phyloP scores from a whole-genome alignment of 2,113 vertebrate genomes.

The Suricata suricatta region DNA sequence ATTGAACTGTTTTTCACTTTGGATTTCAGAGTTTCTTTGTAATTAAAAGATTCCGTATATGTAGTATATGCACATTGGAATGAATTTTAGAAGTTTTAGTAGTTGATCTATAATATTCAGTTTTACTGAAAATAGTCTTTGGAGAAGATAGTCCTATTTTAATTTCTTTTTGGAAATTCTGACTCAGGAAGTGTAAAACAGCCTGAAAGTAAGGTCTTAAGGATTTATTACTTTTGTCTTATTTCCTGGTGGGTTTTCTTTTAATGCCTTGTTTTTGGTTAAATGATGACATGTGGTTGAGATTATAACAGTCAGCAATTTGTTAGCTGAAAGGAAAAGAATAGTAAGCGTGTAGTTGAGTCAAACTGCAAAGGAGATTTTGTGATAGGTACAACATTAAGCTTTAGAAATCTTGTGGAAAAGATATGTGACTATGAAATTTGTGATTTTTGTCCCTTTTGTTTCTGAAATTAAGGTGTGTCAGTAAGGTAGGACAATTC shows the following conservation, averaged over 20 bases:
- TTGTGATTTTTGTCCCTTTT: background rate
- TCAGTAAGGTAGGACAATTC: background rate
- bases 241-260: constrained; percentile 66
- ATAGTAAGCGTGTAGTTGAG: background rate
- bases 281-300: constrained; percentile 52
- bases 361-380: background rate
- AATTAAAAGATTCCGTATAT: background rate
- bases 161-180: constrained; percentile 59
- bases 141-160: constrained; percentile 36
- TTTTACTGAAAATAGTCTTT: constrained; percentile 48
- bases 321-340: constrained; percentile 51
- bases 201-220: constrained; percentile 39
- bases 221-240: constrained; percentile 49
- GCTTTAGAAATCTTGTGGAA: constrained; percentile 1
- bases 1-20: background rate
- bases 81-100: constrained; percentile 36
- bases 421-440: background rate
- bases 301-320: constrained; percentile 42
- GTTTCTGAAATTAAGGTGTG: background rate
- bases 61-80: background rate
- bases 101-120: background rate
- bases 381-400: background rate
- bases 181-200: constrained; percentile 53
- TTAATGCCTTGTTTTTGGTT: constrained; percentile 52
- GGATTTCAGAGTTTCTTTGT: constrained; percentile 38